Evolutionary conservation across 2,797 vertebrate species (phyloP).

Genomic region (Liasis olivaceus): DNA sequence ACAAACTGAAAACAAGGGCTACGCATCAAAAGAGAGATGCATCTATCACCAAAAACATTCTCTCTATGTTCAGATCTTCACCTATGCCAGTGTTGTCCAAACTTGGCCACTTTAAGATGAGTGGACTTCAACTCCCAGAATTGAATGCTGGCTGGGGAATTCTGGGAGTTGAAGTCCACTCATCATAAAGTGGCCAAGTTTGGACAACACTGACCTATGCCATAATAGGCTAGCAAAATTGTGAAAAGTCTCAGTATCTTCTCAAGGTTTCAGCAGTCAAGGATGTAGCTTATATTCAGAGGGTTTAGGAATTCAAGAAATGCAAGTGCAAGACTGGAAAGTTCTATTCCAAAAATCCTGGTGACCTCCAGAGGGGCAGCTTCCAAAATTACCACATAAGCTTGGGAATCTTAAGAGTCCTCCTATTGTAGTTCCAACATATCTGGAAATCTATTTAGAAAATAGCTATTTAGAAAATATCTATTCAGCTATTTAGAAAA

Average conservation of each 20-base stretch:
- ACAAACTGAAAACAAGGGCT: constrained; percentile 51
- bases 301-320: neutral
- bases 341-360: neutral
- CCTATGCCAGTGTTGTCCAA: neutral
- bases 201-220: neutral
- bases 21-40: neutral
- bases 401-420: no score
- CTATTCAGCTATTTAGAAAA: no score
- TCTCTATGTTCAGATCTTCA: neutral
- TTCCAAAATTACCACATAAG: neutral
- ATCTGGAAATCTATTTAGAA: no score
- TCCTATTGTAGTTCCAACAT: no score
- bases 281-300: neutral
- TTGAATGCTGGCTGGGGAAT: no score
- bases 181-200: no score
- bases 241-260: neutral
- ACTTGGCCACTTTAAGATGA: no score
- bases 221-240: neutral
- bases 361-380: neutral
- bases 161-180: no score
- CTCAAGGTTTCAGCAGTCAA: neutral
- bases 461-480: no score
- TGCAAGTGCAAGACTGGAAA: neutral
- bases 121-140: no score
- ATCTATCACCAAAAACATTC: neutral